Base-by-base conservation (phyloP, 2,797 vertebrate species). In the Calcarius lapponicus region DNA sequence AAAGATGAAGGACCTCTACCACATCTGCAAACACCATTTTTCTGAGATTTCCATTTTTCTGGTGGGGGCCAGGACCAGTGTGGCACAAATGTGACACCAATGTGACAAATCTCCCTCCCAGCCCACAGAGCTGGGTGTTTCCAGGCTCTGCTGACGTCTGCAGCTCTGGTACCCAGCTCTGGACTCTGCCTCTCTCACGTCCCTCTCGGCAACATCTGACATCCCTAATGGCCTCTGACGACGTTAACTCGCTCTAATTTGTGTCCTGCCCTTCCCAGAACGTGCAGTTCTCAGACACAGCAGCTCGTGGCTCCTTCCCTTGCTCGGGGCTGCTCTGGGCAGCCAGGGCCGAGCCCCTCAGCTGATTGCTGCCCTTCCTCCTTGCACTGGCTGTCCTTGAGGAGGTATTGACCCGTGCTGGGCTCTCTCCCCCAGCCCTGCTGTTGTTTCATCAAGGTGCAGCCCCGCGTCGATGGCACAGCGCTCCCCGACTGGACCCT, bases 331-430 rank as follows among this genome's bases (percentile, higher is more conserved):
- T 69, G 10, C 36, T 61, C 15, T 51, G 81, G 64, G 73, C 85
- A 86, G 73, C 50, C 0, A 0, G 10, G 29, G 29, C 69, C 0
- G 0, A 72, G 38, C 8, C 28, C 26, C 1, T 0, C 11, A 7
- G 29, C 53, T 6, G 17, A 53, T 61, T 70, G 11, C 53, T 57
- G 45, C 65, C 45, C 56, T n/a, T 66, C 18, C 47, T 75, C 31
- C 76, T 70, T 7, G 43, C n/a, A 7, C 70, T 1, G 3, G 17
- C 31, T 71, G 89, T 64, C 69, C 82, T 92, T 67, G 79, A 71
- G 78, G 31, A 57, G 32, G 34, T 16, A 10, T 0, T 22, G 74
- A 53, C 45, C 6, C 56, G 13, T 7, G 6, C 60, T 8, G 57
- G 61, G 72, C 74, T 58, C 24, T n/a, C 48, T 70, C 36, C 74